phyloP scores from a whole-genome alignment of 2,888 invertebrate species.

The Himalopsyche japonica region DNA sequence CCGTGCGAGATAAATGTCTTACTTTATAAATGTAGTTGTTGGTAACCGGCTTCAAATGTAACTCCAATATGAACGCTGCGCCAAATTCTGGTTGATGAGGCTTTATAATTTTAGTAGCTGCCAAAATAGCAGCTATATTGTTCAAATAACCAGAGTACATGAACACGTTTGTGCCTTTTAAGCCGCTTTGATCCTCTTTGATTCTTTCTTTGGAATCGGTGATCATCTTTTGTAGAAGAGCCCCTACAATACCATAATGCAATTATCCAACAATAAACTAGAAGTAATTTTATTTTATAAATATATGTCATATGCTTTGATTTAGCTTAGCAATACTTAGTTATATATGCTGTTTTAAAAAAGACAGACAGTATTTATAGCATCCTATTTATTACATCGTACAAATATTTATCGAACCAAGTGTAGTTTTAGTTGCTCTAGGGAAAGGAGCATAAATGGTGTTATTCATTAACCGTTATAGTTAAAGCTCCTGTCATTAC shows the following conservation, averaged over 20 bases:
- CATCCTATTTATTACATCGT: no score
- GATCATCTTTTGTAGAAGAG: slow-evolving; percentile 60
- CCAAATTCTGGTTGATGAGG: slow-evolving; percentile 64
- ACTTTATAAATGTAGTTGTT: slow-evolving; percentile 58
- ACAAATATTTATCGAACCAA: no score
- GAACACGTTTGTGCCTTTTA: slow-evolving; percentile 50
- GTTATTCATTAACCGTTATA: no score
- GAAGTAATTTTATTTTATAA: no score
- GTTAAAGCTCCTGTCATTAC: no score
- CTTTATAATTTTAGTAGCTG: slow-evolving; percentile 61
- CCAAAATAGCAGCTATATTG: slow-evolving; percentile 62
- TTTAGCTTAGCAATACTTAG: no score
- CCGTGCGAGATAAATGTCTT: neutral
- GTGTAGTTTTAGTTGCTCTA: no score
- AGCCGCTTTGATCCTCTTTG: slow-evolving; percentile 44
- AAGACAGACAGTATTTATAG: no score
- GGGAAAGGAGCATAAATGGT: no score
- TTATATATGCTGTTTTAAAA: no score
- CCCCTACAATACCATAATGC: slow-evolving; percentile 47
- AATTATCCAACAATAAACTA: no score
- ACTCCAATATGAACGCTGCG: slow-evolving; percentile 60
- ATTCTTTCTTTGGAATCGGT: slow-evolving; percentile 52
- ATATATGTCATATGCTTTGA: no score
- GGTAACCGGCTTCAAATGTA: slow-evolving; percentile 51
- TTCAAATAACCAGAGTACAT: slow-evolving; percentile 67